phyloP scores from a whole-genome alignment of 1,140 invertebrate genomes.

The Hypsibius dujardini region DNA sequence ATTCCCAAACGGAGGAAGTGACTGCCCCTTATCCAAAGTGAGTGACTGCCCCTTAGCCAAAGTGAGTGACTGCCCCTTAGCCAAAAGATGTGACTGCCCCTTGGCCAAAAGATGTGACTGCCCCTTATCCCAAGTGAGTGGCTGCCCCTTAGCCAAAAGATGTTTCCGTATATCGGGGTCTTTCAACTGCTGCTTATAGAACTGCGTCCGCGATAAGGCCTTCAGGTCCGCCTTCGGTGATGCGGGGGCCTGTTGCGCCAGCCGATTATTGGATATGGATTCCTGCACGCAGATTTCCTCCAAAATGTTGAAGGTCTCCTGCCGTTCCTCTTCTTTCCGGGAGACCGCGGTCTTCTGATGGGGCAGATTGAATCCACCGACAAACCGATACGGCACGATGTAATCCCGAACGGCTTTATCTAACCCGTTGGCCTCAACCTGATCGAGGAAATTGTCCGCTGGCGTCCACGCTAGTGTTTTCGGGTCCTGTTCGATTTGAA shows the following conservation, averaged over 20 bases:
- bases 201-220: neutral
- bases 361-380: neutral
- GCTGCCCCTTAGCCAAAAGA: neutral
- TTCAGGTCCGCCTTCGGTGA: neutral
- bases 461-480: neutral
- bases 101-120: no score
- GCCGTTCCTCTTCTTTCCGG: neutral
- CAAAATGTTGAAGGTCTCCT: constrained; percentile 16
- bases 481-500: constrained; percentile 13
- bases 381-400: constrained; percentile 10
- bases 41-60: no score
- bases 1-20: no score
- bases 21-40: no score
- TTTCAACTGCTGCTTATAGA: neutral
- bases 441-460: neutral
- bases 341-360: neutral
- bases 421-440: neutral
- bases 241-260: neutral
- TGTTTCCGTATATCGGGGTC: constrained; percentile 3
- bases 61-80: no score
- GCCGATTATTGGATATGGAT: no score
- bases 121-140: no score
- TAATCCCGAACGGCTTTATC: neutral
- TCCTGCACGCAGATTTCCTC: neutral
- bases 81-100: no score